Evolutionary conservation across 2,888 invertebrate species (phyloP).

Genomic region (Drosophila macrospina): DNA sequence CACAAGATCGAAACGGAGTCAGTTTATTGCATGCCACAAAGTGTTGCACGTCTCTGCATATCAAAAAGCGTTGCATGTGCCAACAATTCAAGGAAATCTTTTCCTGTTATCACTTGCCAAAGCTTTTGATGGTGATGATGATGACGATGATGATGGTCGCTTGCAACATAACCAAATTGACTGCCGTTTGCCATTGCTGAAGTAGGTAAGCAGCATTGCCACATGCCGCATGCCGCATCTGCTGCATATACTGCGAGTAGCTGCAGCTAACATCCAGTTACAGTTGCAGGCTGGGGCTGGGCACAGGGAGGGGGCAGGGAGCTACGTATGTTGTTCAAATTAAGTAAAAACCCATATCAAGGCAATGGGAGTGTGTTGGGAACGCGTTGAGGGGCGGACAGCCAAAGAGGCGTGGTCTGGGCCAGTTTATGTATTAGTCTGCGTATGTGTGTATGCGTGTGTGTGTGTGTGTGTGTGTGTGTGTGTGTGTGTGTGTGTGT

Average conservation of each 20-base stretch:
- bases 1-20: background rate
- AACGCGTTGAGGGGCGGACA: conserved; percentile 14
- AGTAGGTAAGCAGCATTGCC: conserved; percentile 30
- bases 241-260: background rate
- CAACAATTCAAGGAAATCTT: conserved; percentile 27
- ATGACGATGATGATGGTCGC: conserved; percentile 15
- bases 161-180: conserved; percentile 41
- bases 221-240: conserved; percentile 8
- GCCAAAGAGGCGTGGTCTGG: conserved; percentile 33
- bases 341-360: conserved; percentile 68
- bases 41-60: conserved; percentile 14
- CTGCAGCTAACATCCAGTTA: conserved; percentile 31
- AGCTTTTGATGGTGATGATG: conserved; percentile 14
- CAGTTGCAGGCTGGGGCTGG: background rate
- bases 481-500: no score
- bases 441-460: conserved; percentile 10
- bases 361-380: conserved; percentile 31
- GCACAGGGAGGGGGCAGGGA: background rate
- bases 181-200: conserved; percentile 20
- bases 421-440: no score
- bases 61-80: conserved; percentile 16
- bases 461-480: conserved; percentile 28
- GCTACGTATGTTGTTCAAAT: conserved; percentile 63
- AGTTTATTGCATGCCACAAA: conserved; percentile 12
- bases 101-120: conserved; percentile 48